Base-by-base conservation (phyloP, 2,113 vertebrate genomes). In the Silurus meridionalis region DNA sequence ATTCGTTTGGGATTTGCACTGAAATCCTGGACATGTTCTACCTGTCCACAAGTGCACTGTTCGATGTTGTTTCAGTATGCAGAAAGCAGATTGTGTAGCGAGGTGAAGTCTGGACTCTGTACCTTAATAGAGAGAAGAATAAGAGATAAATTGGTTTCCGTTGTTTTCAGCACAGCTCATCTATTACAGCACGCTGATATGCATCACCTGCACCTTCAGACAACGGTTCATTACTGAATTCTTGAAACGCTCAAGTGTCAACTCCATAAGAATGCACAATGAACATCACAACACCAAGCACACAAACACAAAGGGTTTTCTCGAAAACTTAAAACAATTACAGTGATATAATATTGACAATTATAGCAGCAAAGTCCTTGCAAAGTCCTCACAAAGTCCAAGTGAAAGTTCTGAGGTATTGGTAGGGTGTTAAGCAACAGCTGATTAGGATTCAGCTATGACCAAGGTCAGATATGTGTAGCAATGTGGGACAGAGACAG, bases 361-460 rank as follows among this genome's bases (percentile, higher is more conserved):
- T n/a, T 25, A 28, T 0, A 25, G 21, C 46, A 50, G 48, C 21
- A 53, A 53, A 23, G 61, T 82, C 61, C 48, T 82, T 82, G 80
- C 61, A 61, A 66, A 82, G 48, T 17, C 13, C 48, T 82, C 21
- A n/a, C 46, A 82, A 82, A 67, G 48, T 53, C 23, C 4, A 53
- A 9, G 6, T 25, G 46, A 53, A 66, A 64, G 48, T 25, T 67
- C 23, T n/a, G 80, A 5, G 61, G 23, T 48, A 66, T 67, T 82
- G 25, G 48, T 67, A 50, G 48, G 48, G 23, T 82, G 23, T 9
- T 82, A n/a, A 67, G 48, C 46, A 82, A 25, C 23, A 53, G 21
- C 80, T 67, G 80, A 82, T 82, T 82, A 82, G 48, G 23, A 82
- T 82, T 82, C 80, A 82, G 80, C 61, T 50, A 21, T 4, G 61